Base-by-base conservation (phyloP, 1,140 invertebrate genomes). In the Limonius californicus region DNA sequence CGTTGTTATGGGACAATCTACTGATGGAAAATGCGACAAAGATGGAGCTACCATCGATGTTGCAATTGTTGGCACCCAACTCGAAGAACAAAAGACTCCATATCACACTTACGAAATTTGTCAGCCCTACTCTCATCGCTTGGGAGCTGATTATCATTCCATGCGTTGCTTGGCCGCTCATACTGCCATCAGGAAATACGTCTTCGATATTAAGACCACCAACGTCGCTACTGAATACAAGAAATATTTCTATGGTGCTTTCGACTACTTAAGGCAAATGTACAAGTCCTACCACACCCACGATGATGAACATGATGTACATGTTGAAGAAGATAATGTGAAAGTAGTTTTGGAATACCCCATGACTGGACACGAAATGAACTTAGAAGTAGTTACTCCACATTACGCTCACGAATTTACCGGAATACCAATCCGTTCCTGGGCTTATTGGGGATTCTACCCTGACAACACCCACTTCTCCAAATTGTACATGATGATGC, bases 1-100 rank as follows among this genome's bases (percentile, higher is more conserved):
- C 8, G 43, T 78, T n/a, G 63, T 53, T 1, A 71, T 75, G 65
- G 73, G 67, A n/a, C 39, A 72, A 15, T 71, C 77, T 3, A 57
- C 67, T 27, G 69, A 72, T 12, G 69, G 70, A n/a, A 70, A 71
- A 57, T 67, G 67, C 27, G 59, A 54, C 9, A 66, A 66, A 21
- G 65, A 69, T 20, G 65, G 68, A 47, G 57, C 56, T 1, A 43
- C 63, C 3, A 64, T 72, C 45, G 63, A 67, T 27, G 59, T 72
- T 12, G 58, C 43, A 1, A 65, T 67, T 43, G 57, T 30, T 23
- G 70, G 61, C 23, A 60, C 62, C 16, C 57, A 66, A 53, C 55
- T 64, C 14, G 16, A 59, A 14, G 69, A 71, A 59, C 69, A 71
- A 59, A 16, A 53, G 21, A 21, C 61, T 16, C 57, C 42, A 12